These are phyloP conservation scores for Camelus bactrianus DNA, from an alignment of 2,113 vertebrate species.

Conservation along the genomic window DNA sequence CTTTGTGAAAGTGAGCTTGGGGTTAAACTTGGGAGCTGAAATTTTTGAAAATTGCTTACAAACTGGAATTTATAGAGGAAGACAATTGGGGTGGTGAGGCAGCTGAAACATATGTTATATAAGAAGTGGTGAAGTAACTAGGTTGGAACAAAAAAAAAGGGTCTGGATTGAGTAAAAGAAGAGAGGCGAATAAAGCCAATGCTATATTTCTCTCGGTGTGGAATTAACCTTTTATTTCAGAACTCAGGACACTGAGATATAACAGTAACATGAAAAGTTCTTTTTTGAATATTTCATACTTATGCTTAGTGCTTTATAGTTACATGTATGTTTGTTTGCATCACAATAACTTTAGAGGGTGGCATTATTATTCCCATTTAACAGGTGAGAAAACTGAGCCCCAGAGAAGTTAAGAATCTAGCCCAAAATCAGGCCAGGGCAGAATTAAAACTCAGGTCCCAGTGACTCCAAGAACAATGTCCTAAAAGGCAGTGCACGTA, in stretches of 20 bases:
- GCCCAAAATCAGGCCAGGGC: not conserved
- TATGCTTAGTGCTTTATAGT: not conserved
- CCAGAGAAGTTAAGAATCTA: conserved; percentile 7
- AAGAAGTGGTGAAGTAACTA: not conserved
- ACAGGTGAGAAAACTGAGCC: conserved; percentile 8
- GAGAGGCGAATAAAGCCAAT: not conserved
- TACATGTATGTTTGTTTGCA: not conserved
- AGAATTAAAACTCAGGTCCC: conserved; percentile 30
- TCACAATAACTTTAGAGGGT: not conserved
- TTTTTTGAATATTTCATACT: not conserved
- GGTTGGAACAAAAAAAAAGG: not conserved
- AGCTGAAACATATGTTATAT: not conserved
- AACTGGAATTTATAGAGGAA: conserved; percentile 45
- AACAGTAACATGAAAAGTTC: not conserved
- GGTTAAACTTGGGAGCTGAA: not conserved
- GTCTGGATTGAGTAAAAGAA: not conserved
- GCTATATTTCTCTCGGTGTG: not conserved
- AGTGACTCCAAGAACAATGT: not conserved
- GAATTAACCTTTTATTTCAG: conserved; percentile 11
- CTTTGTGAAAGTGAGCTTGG: not conserved
- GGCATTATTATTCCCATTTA: not conserved
- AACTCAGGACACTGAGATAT: not conserved
- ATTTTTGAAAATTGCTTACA: conserved; percentile 11
- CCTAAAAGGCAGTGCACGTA: not conserved
- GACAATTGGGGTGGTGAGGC: not conserved